Percentiles rank a stretch among this genome's conserved stretches.
Evolutionary conservation across 1,140 invertebrate genomes (phyloP).

Genomic region (Habropoda laboriosa): DNA sequence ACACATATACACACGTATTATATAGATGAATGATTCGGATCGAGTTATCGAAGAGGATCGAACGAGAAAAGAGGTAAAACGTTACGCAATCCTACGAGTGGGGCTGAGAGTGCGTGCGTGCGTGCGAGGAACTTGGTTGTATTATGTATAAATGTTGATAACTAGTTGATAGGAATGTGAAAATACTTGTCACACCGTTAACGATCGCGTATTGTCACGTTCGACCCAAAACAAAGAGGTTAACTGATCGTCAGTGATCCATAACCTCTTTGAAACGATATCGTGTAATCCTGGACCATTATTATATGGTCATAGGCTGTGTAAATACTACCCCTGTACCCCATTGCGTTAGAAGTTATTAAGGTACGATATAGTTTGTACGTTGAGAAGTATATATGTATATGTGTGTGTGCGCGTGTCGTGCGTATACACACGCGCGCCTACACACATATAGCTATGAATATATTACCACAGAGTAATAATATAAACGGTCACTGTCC

Average conservation of each 20-base stretch:
- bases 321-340: constrained; percentile 63
- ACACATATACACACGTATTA: background rate
- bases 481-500: constrained; percentile 59
- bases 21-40: background rate
- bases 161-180: constrained; percentile 76
- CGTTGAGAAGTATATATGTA: constrained; percentile 65
- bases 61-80: background rate
- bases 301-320: constrained; percentile 57
- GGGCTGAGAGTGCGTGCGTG: constrained; percentile 45
- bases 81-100: constrained; percentile 64
- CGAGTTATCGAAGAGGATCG: background rate
- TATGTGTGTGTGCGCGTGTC: too few species aligned
- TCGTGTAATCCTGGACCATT: constrained; percentile 39
- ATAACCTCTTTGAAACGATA: constrained; percentile 28
- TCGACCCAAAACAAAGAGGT: background rate
- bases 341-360: constrained; percentile 59
- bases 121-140: constrained; percentile 66
- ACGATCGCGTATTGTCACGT: constrained; percentile 42
- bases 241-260: constrained; percentile 12
- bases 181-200: constrained; percentile 76
- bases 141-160: constrained; percentile 82
- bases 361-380: constrained; percentile 75
- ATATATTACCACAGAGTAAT: constrained; percentile 58
- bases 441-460: constrained; percentile 47
- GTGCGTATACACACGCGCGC: constrained; percentile 30